Evolutionary conservation across 2,888 invertebrate species (phyloP).

Genomic region (Drosophila paramelanica): DNA sequence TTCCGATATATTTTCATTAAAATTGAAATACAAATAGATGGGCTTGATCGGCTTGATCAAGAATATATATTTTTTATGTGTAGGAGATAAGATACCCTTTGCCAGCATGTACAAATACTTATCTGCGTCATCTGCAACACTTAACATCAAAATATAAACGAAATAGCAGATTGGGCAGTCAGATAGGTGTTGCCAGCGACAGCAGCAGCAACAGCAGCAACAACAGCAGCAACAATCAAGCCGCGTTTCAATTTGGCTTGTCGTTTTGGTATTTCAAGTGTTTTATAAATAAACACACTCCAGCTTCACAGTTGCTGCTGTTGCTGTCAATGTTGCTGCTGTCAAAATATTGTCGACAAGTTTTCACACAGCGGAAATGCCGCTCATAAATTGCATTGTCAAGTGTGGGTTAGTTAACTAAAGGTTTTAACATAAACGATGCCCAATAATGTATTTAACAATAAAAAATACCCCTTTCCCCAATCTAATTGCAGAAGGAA

Average conservation of each 20-base stretch:
- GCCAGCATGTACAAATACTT: conserved; percentile 20
- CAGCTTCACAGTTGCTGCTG: conserved; percentile 38
- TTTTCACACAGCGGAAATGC: conserved; percentile 59
- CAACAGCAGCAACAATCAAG: conserved; percentile 46
- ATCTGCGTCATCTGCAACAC: conserved; percentile 69
- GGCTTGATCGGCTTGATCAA: too few relatives aligned
- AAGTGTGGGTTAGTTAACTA: conserved; percentile 21
- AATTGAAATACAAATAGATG: too few relatives aligned
- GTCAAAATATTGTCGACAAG: conserved; percentile 54
- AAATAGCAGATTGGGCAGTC: conserved; percentile 31
- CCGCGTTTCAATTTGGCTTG: conserved; percentile 65
- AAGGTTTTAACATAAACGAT: conserved; percentile 13
- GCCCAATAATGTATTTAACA: neutral
- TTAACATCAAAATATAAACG: conserved; percentile 36
- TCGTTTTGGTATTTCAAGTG: conserved; percentile 74
- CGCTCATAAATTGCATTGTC: conserved; percentile 71
- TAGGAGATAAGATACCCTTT: neutral
- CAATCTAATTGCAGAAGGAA: conserved; percentile 78
- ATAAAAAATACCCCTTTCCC: too few relatives aligned
- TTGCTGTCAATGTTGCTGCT: conserved; percentile 44
- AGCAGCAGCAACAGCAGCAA: conserved; percentile 7
- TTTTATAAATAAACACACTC: conserved; percentile 80
- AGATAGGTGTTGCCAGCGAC: conserved; percentile 34
- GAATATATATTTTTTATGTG: too few relatives aligned
- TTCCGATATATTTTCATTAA: too few relatives aligned